Evolutionary conservation across 2,113 vertebrate species (phyloP).

Genomic region (Indri indri): DNA sequence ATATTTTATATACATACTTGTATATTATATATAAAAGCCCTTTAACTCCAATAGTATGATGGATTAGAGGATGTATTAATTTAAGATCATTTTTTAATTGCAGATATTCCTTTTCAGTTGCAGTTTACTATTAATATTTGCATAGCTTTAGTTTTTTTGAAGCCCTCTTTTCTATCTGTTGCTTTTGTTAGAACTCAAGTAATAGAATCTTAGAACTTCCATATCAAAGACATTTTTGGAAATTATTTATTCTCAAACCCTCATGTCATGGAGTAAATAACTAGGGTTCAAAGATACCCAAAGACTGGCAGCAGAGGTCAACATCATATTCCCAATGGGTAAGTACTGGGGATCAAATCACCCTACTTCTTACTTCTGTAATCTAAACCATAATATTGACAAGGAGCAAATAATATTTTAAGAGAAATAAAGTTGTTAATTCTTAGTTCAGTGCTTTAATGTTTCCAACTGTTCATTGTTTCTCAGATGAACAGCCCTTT

Average conservation of each 20-base stretch:
- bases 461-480: not conserved
- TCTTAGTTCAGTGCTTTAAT: not conserved
- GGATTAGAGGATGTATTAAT: not conserved
- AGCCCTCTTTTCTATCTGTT: not conserved
- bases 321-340: not conserved
- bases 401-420: not conserved
- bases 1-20: not conserved
- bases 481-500: not conserved
- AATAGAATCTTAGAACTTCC: not conserved
- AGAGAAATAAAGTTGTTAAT: not conserved
- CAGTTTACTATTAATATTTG: not conserved
- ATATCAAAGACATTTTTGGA: not conserved
- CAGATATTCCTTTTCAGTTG: not conserved
- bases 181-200: not conserved
- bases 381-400: not conserved
- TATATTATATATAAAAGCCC: not conserved
- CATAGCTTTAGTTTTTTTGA: not conserved
- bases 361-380: not conserved
- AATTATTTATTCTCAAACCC: not conserved
- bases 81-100: constrained; percentile 27
- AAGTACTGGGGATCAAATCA: not conserved
- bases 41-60: not conserved
- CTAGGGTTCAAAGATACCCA: not conserved
- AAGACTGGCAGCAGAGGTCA: not conserved
- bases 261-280: not conserved